phyloP scores from a whole-genome alignment of 2,888 invertebrate species.

The Conops quadrifasciatus region DNA sequence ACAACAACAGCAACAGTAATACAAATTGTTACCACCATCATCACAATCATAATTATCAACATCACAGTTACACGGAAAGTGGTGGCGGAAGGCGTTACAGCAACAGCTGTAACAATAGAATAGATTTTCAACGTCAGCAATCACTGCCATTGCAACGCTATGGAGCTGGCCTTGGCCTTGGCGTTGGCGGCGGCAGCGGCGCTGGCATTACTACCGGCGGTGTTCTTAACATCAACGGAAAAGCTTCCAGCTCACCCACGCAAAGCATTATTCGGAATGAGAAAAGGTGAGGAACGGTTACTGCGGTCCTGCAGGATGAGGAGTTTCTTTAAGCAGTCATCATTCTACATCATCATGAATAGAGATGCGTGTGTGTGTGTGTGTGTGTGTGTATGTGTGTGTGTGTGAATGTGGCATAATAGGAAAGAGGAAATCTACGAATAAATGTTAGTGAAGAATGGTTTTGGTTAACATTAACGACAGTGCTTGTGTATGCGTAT shows the following conservation, averaged over 20 bases:
- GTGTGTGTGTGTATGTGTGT: no score
- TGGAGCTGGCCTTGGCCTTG: no score
- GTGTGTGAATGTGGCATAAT: no score
- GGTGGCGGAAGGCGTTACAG: not conserved
- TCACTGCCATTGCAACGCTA: conserved; percentile 58
- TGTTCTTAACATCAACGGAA: conserved; percentile 44
- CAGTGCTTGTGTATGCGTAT: no score
- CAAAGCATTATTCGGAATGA: conserved; percentile 58
- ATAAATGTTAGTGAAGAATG: no score
- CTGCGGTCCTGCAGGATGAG: conserved; percentile 54
- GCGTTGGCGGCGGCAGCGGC: conserved; percentile 45
- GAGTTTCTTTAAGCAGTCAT: conserved; percentile 50
- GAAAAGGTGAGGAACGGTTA: conserved; percentile 63
- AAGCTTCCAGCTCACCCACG: conserved; percentile 39
- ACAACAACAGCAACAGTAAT: conserved; percentile 47
- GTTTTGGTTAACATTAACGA: no score
- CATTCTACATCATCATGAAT: not conserved
- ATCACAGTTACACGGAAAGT: conserved; percentile 7
- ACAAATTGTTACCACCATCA: conserved; percentile 34
- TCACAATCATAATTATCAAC: conserved; percentile 40
- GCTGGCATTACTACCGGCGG: conserved; percentile 40
- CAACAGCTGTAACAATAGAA: conserved; percentile 32
- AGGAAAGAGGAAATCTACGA: no score
- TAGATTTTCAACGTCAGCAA: conserved; percentile 55
- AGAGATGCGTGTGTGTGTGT: not conserved